phyloP scores from a whole-genome alignment of 2,888 invertebrate genomes.

The Orgyia antiqua region DNA sequence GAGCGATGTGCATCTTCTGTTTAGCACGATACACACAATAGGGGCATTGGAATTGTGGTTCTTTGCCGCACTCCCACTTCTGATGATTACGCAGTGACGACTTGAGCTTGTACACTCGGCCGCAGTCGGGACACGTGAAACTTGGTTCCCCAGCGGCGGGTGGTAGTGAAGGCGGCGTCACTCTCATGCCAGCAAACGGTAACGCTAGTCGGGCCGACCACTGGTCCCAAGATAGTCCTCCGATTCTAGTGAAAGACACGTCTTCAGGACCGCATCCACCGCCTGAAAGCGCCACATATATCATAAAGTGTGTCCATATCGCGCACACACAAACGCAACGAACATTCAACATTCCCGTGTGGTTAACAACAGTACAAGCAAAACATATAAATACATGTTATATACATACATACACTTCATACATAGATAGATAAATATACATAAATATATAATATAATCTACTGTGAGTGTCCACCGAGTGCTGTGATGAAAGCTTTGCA shows the following conservation, averaged over 20 bases:
- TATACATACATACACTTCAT: conserved; percentile 36
- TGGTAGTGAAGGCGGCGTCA: conserved; percentile 41
- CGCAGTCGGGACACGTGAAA: conserved; percentile 89
- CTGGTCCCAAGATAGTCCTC: conserved; percentile 84
- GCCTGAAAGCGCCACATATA: conserved; percentile 50
- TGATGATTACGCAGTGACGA: conserved; percentile 90
- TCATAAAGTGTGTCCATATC: conserved; percentile 20
- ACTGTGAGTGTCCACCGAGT: conserved; percentile 75
- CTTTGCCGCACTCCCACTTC: conserved; percentile 92
- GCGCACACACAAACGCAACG: conserved; percentile 26
- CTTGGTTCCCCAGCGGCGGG: conserved; percentile 68
- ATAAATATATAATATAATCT: conserved; percentile 31
- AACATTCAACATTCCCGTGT: conserved; percentile 57
- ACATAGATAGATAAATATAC: conserved; percentile 34
- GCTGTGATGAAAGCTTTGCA: conserved; percentile 75
- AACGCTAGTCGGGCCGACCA: conserved; percentile 87
- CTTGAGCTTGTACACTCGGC: conserved; percentile 90
- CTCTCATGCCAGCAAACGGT: conserved; percentile 73
- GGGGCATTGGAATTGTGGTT: conserved; percentile 89
- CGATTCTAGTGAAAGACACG: conserved; percentile 84
- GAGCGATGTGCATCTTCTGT: conserved; percentile 90
- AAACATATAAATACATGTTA: conserved; percentile 53
- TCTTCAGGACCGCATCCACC: conserved; percentile 65
- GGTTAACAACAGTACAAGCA: conserved; percentile 65
- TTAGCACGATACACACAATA: conserved; percentile 91